These are phyloP conservation scores for Drosophila robusta DNA, from an alignment of 2,888 invertebrate genomes.

Conservation along the genomic window DNA sequence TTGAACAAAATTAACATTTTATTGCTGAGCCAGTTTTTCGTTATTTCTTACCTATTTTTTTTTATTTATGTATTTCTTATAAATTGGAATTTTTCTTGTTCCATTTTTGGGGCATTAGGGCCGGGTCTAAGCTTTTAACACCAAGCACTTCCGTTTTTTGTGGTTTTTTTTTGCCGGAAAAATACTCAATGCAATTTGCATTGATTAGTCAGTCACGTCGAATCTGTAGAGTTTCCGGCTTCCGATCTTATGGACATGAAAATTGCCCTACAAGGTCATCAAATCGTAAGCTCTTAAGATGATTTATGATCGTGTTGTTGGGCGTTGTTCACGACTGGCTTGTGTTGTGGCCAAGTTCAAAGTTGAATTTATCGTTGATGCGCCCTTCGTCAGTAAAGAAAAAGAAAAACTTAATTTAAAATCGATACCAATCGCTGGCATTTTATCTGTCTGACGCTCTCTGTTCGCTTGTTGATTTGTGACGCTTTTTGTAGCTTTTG, in stretches of 20 bases:
- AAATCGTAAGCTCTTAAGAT: slow-evolving; percentile 32
- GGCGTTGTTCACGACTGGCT: slow-evolving; percentile 41
- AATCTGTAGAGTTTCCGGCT: slow-evolving; percentile 53
- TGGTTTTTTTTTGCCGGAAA: slow-evolving; percentile 44
- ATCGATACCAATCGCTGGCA: slow-evolving; percentile 14
- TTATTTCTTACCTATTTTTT: background rate
- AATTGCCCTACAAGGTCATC: slow-evolving; percentile 56
- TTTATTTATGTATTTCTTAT: slow-evolving; percentile 5
- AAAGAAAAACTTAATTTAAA: slow-evolving; percentile 5
- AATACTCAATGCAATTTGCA: slow-evolving; percentile 44
- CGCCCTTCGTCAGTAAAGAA: slow-evolving; percentile 28
- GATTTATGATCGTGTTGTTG: slow-evolving; percentile 54
- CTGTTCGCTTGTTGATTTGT: slow-evolving; percentile 1
- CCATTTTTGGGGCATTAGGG: slow-evolving; percentile 15
- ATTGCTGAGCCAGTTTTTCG: slow-evolving; percentile 19
- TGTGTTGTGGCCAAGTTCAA: slow-evolving; percentile 47
- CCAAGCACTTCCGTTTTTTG: slow-evolving; percentile 37
- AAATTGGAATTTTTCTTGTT: slow-evolving; percentile 28
- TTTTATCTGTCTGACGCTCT: background rate
- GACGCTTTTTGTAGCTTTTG: slow-evolving; percentile 5
- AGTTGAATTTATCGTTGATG: slow-evolving; percentile 35
- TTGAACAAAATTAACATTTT: slow-evolving; percentile 38
- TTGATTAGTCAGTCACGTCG: slow-evolving; percentile 45
- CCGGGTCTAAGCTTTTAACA: slow-evolving; percentile 55
- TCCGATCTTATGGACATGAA: slow-evolving; percentile 61